Conservation (phyloP, 2,888 invertebrate genomes). For the Osmoderma eremita region DNA sequence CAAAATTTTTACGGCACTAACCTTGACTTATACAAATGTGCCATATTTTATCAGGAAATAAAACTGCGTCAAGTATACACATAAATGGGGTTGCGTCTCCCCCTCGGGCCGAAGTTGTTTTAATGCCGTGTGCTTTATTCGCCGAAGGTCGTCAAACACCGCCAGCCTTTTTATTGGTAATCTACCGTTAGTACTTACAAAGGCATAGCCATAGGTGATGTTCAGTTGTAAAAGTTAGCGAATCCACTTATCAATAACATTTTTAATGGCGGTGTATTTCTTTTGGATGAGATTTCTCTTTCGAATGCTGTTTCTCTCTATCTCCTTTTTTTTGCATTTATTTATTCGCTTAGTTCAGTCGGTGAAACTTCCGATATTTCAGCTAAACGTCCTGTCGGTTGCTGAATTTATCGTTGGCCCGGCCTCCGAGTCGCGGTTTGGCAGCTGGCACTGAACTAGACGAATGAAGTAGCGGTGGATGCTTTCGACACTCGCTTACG, state of each 20-base stretch:
- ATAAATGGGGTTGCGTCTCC: constrained; percentile 10
- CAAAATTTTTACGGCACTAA: constrained; percentile 27
- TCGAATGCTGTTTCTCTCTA: background rate
- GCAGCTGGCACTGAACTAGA: constrained; percentile 37
- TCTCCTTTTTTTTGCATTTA: background rate
- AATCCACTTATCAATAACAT: background rate
- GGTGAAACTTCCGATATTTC: constrained; percentile 8
- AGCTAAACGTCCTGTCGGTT: constrained; percentile 8
- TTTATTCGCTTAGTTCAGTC: background rate
- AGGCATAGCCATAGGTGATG: background rate
- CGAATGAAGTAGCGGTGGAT: constrained; percentile 41
- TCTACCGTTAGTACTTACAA: background rate
- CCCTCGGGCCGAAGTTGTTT: background rate
- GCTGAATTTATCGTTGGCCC: constrained; percentile 13
- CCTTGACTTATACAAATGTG: constrained; percentile 33
- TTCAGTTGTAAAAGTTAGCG: too few relatives aligned
- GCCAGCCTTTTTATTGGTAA: constrained; percentile 1
- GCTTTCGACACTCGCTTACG: constrained; percentile 46
- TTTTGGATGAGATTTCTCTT: background rate
- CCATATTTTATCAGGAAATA: constrained; percentile 27
- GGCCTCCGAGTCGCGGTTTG: constrained; percentile 26
- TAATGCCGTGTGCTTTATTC: constrained; percentile 13
- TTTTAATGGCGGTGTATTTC: background rate
- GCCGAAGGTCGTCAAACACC: constrained; percentile 6
- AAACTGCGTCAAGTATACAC: constrained; percentile 18